Percentiles rank a stretch among this genome's conserved stretches.
These are phyloP conservation scores for Anseranas semipalmata DNA, from an alignment of 2,113 vertebrate genomes.

Conservation along the genomic window DNA sequence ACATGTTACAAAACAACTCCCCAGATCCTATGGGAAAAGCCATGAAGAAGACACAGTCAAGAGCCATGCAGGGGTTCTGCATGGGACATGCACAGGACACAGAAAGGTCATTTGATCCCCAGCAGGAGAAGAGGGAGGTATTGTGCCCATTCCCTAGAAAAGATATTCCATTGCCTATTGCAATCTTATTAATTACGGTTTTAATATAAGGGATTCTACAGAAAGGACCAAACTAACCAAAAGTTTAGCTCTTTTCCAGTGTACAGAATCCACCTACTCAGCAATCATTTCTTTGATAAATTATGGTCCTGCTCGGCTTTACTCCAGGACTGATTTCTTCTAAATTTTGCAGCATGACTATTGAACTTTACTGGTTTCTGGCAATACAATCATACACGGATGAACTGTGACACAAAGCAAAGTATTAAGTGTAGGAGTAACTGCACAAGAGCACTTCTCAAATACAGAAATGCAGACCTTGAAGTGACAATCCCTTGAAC, in stretches of 20 bases:
- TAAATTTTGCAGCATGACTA: neutral
- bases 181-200: neutral
- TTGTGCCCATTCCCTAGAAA: neutral
- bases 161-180: rapidly evolving
- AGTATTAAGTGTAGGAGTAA: neutral
- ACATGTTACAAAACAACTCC: neutral
- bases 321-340: neutral
- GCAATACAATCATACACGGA: neutral
- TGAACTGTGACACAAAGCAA: neutral
- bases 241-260: neutral
- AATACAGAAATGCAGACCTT: neutral
- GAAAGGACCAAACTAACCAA: neutral
- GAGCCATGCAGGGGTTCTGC: neutral
- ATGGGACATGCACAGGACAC: neutral
- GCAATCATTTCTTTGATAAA: neutral
- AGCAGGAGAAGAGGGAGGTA: neutral
- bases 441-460: neutral
- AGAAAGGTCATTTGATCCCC: no score
- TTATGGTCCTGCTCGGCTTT: neutral
- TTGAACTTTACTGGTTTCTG: neutral
- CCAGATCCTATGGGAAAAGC: neutral
- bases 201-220: neutral
- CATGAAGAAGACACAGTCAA: neutral
- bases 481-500: neutral
- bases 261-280: neutral